Conservation (phyloP, 1,140 invertebrate genomes). For the Nymphalis io region DNA sequence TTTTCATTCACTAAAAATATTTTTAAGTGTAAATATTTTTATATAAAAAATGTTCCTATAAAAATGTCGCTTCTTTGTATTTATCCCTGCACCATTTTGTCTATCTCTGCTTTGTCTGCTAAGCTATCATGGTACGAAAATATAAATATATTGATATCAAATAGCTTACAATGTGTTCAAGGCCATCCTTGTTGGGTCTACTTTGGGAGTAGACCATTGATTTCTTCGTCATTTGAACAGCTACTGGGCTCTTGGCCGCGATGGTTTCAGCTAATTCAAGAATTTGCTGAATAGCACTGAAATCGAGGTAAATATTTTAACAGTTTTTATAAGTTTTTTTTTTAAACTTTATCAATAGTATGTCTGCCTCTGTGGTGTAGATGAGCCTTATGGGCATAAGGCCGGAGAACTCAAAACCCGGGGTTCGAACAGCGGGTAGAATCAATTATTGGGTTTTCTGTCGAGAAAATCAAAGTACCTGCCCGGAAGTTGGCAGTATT, state of each 20-base stretch:
- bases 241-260: conserved; percentile 95
- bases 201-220: conserved; percentile 93
- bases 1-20: too few relatives aligned
- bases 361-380: too few relatives aligned
- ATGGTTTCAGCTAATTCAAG: conserved; percentile 89
- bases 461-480: background rate
- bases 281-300: conserved; percentile 84
- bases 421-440: too few relatives aligned
- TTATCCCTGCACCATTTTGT: too few relatives aligned
- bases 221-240: conserved; percentile 94
- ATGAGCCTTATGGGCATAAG: too few relatives aligned
- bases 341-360: background rate
- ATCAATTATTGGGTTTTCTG: too few relatives aligned
- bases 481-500: too few relatives aligned
- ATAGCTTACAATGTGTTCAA: conserved; percentile 92
- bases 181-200: conserved; percentile 90
- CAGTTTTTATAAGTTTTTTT: background rate
- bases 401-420: too few relatives aligned
- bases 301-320: conserved; percentile 33
- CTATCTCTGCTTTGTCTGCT: background rate
- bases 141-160: background rate
- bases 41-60: too few relatives aligned
- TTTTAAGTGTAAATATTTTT: too few relatives aligned
- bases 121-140: background rate
- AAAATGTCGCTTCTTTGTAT: too few relatives aligned